Evolutionary conservation across 2,113 vertebrate genomes (phyloP).

Genomic region (Proteles cristata): DNA sequence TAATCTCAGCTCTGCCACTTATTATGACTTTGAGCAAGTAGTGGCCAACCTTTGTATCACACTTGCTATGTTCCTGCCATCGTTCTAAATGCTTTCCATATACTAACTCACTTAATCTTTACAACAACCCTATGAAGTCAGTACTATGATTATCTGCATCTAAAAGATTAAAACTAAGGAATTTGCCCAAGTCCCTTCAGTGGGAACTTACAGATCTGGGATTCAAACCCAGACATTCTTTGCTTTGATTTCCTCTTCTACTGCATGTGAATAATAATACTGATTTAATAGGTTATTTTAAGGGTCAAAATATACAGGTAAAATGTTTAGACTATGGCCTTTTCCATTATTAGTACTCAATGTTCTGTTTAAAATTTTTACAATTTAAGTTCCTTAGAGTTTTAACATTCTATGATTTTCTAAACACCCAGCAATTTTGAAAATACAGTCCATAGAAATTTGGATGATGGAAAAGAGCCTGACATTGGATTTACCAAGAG

Average conservation of each 20-base stretch:
- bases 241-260: neutral
- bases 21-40: neutral
- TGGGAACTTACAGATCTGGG: neutral
- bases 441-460: neutral
- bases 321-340: conserved; percentile 26
- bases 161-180: neutral
- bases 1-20: neutral
- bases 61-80: neutral
- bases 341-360: neutral
- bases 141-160: neutral
- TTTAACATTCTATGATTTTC: conserved; percentile 24
- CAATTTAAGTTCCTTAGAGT: neutral
- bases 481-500: neutral
- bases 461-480: neutral
- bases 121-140: neutral
- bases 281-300: neutral
- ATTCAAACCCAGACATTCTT: neutral
- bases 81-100: neutral
- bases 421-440: neutral
- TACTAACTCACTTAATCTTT: neutral
- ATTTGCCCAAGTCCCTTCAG: neutral
- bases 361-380: neutral
- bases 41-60: neutral
- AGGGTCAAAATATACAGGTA: neutral
- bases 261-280: neutral